Conservation (phyloP, 1,140 invertebrate genomes). For the Arctopsyche grandis region DNA sequence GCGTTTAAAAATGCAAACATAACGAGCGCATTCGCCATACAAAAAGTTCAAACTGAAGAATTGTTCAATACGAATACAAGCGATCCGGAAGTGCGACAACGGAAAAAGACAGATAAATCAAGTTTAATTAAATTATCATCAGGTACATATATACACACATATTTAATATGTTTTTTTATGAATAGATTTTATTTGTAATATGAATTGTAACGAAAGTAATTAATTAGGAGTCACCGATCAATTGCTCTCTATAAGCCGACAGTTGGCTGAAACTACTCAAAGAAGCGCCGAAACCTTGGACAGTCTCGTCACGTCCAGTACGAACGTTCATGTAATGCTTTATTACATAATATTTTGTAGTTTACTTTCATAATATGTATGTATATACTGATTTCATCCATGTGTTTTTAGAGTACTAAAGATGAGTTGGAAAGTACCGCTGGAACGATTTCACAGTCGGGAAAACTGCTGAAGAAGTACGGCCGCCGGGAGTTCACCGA, state of each 20-base stretch:
- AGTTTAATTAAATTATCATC: conserved; percentile 73
- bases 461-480: conserved; percentile 93
- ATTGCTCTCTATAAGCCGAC: conserved; percentile 82
- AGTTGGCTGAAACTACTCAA: conserved; percentile 86
- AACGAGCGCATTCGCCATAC: conserved; percentile 76
- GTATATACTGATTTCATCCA: background rate
- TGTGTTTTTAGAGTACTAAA: conserved; percentile 73
- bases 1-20: conserved; percentile 84
- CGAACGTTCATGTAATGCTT: conserved; percentile 62
- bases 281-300: conserved; percentile 86
- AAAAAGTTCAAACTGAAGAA: conserved; percentile 77
- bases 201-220: background rate
- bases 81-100: conserved; percentile 68
- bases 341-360: conserved; percentile 33
- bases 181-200: background rate
- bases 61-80: conserved; percentile 70
- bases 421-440: conserved; percentile 88
- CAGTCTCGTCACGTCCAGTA: conserved; percentile 77
- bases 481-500: conserved; percentile 93
- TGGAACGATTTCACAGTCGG: conserved; percentile 86
- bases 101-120: conserved; percentile 74
- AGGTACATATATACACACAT: conserved; percentile 55
- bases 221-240: conserved; percentile 79
- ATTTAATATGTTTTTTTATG: background rate
- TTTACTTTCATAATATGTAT: background rate